Base-by-base conservation (phyloP, 2,113 vertebrate genomes). In the Copsychus sechellarum region DNA sequence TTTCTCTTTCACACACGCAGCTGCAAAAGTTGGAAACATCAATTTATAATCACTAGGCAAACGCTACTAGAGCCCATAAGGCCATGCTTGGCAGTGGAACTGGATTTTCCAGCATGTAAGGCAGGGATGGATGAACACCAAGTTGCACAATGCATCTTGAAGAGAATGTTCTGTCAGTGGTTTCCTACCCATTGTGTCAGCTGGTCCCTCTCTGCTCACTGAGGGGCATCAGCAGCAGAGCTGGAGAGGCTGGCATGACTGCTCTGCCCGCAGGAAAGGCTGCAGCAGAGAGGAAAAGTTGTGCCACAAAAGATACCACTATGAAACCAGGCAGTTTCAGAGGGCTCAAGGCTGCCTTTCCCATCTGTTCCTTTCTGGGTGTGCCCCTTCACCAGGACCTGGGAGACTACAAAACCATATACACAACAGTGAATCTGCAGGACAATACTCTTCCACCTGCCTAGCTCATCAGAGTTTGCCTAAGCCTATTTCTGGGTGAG, bases 51-150 rank as follows among this genome's bases (percentile, higher is more conserved):
- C 61, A 33, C 7, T 8, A 14, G 72, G 40, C 36, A 91, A 81
- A 76, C 14, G 15, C 53, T 56, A 18, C 10, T 7, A 53, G n/a
- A 87, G 33, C 24, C 43, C 1, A 0, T 17, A 29, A 89, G 28
- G 54, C 36, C n/a, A 33, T n/a, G 42, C 56, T 64, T 60, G 48
- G 80, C 22, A 25, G 29, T 9, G 21, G 72, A 86, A 71, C 28
- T 4, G 1, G 17, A 89, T 67, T 71, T 93, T 84, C 83, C 4
- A 2, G 43, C n/a, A 28, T 0, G 11, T 62, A 62, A 58, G 1
- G 9, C 33, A 66, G 18, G 26, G 54, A 76, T 20, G 21, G 33
- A 77, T 0, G 0, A 72, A 86, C 1, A 8, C 12, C 4, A 4
- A 14, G 24, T 47, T 74, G 33, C 47, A 81, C 31, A 61, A 42